Evolutionary conservation across 2,888 invertebrate genomes (phyloP), one percentile per base, ranked within the genome.

Genomic region (Branchinecta sandiegonensis): DNA sequence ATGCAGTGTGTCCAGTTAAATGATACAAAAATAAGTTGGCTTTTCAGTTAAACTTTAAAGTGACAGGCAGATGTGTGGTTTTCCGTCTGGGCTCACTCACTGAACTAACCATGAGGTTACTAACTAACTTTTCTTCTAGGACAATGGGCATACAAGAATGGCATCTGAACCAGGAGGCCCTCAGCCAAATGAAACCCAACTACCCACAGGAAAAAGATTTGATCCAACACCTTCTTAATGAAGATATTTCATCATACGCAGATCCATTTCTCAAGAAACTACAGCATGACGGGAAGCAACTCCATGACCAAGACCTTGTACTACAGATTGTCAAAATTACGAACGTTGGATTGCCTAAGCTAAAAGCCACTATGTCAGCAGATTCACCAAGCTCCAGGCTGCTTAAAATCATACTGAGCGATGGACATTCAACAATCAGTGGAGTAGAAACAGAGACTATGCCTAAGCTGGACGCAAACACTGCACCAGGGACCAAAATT

Each of bases 401-500:
- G 17, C 56, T 56, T n/a, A 56, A 56, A 17, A 14, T 56, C n/a
- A 17, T 14, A 56, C 56, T 56, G 14, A 56, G 14, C n/a, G 56
- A 56, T 9, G 56, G 56, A 56, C 14, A 56, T 14, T 14, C n/a
- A 56, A 10, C n/a, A 56, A 56, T 56, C 8, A 56, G 14, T 56
- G 56, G 14, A 56, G 8, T 56, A 14, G 56, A 56, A 10, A 56
- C 56, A 14, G 56, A 56, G 56, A 17, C 17, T n/a, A 56, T 56
- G 9, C n/a, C n/a, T 56, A 56, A 56, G 56, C 56, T 56, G 56
- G 56, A 56, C 9, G 56, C n/a, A 56, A 56, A 17, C 10, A 56
- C 56, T 14, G 14, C 56, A n/a, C 56, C 56, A 56, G 56, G 56
- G 17, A 56, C 56, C 10, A 56, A 56, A 10, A 56, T 56, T 56